phyloP scores from a whole-genome alignment of 35 echinoderm and acorn worm species.

The Diadema setosum region DNA sequence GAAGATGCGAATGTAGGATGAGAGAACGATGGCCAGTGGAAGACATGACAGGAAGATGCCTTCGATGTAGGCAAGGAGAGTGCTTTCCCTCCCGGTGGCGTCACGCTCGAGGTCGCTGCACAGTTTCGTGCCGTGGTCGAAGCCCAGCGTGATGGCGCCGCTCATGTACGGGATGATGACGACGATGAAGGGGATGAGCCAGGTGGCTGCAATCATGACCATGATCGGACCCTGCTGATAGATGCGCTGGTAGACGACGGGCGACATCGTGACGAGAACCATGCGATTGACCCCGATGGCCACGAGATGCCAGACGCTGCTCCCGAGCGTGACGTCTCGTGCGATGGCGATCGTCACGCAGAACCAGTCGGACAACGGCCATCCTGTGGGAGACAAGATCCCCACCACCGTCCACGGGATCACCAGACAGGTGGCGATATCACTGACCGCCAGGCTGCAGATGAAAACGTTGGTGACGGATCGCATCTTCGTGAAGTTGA shows the following conservation, averaged over 20 bases:
- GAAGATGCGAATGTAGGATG: neutral
- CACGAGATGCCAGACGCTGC: neutral
- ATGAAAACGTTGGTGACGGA: conserved; percentile 66
- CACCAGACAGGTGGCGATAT: conserved; percentile 29
- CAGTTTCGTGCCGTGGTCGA: neutral
- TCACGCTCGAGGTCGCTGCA: neutral
- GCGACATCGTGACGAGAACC: neutral
- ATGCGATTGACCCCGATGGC: neutral
- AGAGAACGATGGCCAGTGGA: neutral
- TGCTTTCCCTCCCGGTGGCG: neutral
- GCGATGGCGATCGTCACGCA: neutral
- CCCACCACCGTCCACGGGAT: conserved; percentile 6
- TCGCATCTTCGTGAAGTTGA: conserved; percentile 39
- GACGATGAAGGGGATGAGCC: conserved; percentile 19
- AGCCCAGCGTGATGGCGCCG: neutral
- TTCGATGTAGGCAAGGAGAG: neutral
- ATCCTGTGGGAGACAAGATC: neutral
- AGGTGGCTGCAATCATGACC: conserved; percentile 3
- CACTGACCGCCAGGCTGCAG: conserved; percentile 61
- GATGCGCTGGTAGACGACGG: too few species aligned
- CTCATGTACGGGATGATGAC: neutral
- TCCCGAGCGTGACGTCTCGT: neutral
- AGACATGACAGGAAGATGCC: neutral
- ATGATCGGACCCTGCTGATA: too few species aligned
- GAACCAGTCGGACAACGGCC: neutral